Base-by-base conservation (phyloP, 1,140 invertebrate species). In the Drosophila ambigua region DNA sequence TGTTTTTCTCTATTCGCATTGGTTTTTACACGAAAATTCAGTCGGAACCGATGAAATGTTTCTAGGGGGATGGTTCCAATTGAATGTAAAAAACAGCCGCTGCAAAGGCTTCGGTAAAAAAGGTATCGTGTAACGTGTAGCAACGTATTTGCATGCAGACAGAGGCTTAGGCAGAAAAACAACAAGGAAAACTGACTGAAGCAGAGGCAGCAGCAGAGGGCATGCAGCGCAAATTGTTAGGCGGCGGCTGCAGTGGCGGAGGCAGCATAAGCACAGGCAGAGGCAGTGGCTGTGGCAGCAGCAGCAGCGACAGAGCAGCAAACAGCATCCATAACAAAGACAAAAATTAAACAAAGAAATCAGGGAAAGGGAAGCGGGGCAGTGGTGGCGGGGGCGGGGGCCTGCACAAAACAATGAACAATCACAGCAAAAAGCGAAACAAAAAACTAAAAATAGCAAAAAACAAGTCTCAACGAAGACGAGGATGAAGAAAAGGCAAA, bases 261-360 rank as follows among this genome's bases (percentile, higher is more conserved):
- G 28, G 28, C 13, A 23, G 53, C 20, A 20, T 16, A 28, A 26
- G 2, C 13, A 46, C 20, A 65, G 44, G 64, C 64, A 44, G 66
- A 48, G 67, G 8, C 64, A 49, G 31, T 31, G 41, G n/a, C 5
- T 24, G 45, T 2, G 3, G 15, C 15, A 28, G 23, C 59, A 61
- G 50, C 60, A 24, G 13, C 13, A 16, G 26, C 9, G 60, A 39
- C 28, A 54, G 24, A 66, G 45, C 63, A 44, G 26, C 15, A 15
- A 41, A 65, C 63, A 72, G 72, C 77, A 81, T 66, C 63, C 62
- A 73, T 48, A 85, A 84, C 81, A 84, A 84, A 84, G 81, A 84
- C 81, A 77, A 84, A 84, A 13, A 85, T 84, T 80, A 80, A 84
- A 84, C 81, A 84, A 84, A 85, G 81, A 84, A 85, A 80, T 73